phyloP scores from a whole-genome alignment of 2,113 vertebrate species.

The Grantiella picta region DNA sequence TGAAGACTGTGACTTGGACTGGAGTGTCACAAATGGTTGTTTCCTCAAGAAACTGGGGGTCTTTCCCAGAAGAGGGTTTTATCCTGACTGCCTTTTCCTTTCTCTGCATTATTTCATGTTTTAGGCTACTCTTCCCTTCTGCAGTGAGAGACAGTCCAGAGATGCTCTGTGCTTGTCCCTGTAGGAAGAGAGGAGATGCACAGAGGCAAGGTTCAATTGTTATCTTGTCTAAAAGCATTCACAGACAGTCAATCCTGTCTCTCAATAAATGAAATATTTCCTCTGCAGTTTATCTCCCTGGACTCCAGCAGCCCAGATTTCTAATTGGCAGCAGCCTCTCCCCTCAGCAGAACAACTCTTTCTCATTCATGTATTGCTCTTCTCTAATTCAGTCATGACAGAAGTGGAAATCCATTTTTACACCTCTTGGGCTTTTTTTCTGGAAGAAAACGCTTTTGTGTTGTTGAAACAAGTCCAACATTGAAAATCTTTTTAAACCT shows the following conservation, averaged over 20 bases:
- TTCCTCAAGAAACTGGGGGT: background rate
- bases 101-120: background rate
- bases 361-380: slow-evolving; percentile 2
- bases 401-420: slow-evolving; percentile 11
- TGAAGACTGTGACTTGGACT: background rate
- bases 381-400: background rate
- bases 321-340: background rate
- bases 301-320: background rate
- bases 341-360: background rate
- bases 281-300: slow-evolving; percentile 13
- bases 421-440: background rate
- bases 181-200: background rate
- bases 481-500: background rate
- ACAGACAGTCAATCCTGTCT: background rate
- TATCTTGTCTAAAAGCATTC: background rate
- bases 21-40: background rate
- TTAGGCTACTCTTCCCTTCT: background rate
- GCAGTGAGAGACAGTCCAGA: background rate
- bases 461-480: background rate
- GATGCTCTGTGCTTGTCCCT: background rate
- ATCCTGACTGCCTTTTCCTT: background rate
- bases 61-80: background rate
- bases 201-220: background rate
- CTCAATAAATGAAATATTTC: slow-evolving; percentile 23
- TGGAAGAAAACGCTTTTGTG: background rate